Evolutionary conservation across 1,140 invertebrate genomes (phyloP).

Genomic region (Papilio aristodemus): DNA sequence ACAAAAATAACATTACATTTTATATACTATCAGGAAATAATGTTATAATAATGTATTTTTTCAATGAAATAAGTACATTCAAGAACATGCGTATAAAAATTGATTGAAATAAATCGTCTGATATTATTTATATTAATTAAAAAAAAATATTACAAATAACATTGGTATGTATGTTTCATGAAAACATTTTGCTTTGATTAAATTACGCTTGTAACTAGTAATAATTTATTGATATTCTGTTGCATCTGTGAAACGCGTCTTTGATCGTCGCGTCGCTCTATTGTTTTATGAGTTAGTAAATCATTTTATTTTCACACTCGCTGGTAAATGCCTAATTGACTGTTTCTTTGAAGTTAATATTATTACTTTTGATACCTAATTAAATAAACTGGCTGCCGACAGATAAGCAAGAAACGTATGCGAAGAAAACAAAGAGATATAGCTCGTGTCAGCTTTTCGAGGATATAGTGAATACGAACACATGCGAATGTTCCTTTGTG

Average conservation of each 20-base stretch:
- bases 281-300: slow-evolving; percentile 15
- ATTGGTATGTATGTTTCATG: background rate
- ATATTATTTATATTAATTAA: too few relatives aligned
- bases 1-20: too few relatives aligned
- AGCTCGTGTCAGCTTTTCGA: slow-evolving; percentile 44
- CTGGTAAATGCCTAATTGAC: slow-evolving; percentile 4
- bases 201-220: slow-evolving; percentile 1
- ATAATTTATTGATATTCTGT: slow-evolving; percentile 3
- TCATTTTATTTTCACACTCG: background rate
- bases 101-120: too few relatives aligned
- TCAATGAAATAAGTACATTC: too few relatives aligned
- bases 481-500: slow-evolving; percentile 27
- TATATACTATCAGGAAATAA: too few relatives aligned
- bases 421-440: slow-evolving; percentile 67
- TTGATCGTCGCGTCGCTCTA: background rate
- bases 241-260: background rate
- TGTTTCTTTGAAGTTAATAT: slow-evolving; percentile 6
- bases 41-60: too few relatives aligned
- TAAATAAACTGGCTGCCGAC: slow-evolving; percentile 53
- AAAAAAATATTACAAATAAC: too few relatives aligned
- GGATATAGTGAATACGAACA: slow-evolving; percentile 39
- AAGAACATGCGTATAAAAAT: too few relatives aligned
- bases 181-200: background rate
- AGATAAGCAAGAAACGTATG: slow-evolving; percentile 51
- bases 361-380: slow-evolving; percentile 10